Evolutionary conservation across 2,113 vertebrate species (phyloP).

Genomic region (Acrocephalus arundinaceus): DNA sequence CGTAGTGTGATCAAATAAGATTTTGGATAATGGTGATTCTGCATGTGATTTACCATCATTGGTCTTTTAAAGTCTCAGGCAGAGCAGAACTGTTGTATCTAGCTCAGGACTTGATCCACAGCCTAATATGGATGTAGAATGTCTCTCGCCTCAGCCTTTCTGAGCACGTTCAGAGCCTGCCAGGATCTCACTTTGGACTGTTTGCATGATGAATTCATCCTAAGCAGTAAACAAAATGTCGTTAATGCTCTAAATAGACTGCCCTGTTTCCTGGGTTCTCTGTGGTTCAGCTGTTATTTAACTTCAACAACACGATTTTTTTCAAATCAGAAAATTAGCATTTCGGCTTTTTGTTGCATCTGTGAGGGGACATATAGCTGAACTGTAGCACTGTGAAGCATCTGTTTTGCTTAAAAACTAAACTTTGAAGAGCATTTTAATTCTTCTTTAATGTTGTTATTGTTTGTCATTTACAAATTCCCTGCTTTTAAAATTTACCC

Average conservation of each 20-base stretch:
- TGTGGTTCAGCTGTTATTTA: neutral
- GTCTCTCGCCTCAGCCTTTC: slow-evolving; percentile 59
- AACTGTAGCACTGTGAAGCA: neutral
- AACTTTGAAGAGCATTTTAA: neutral
- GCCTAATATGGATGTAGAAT: slow-evolving; percentile 82
- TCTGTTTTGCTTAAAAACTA: neutral
- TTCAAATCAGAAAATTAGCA: neutral
- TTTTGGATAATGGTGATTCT: neutral
- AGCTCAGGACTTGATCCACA: slow-evolving; percentile 51
- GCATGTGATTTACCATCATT: neutral
- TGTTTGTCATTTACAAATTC: neutral
- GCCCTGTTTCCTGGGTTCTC: slow-evolving; percentile 29
- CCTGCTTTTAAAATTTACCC: neutral
- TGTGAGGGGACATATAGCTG: neutral
- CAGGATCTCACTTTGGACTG: slow-evolving; percentile 64
- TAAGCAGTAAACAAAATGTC: slow-evolving; percentile 70
- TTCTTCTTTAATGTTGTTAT: neutral
- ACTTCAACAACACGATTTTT: neutral
- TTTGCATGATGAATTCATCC: slow-evolving; percentile 66
- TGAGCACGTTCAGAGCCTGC: slow-evolving; percentile 36
- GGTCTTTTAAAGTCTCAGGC: slow-evolving; percentile 19
- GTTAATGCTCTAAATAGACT: slow-evolving; percentile 59
- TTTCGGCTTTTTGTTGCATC: neutral
- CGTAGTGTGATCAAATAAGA: neutral
- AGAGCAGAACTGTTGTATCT: slow-evolving; percentile 35